Base-by-base conservation (phyloP, 2,113 vertebrate genomes). In the Onychostoma macrolepis region DNA sequence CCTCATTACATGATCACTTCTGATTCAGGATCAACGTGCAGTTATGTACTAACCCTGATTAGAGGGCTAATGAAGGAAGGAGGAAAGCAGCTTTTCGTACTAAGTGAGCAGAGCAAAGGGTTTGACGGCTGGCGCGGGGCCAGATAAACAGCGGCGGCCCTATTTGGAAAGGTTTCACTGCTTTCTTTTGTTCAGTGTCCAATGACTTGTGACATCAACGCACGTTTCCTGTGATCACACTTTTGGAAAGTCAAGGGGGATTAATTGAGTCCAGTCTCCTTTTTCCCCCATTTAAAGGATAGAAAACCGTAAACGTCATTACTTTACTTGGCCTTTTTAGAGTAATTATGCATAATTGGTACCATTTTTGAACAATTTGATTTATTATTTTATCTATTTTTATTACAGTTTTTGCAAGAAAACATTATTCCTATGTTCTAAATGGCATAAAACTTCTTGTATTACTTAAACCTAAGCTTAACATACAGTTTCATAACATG, bases 11-110 rank as follows among this genome's bases (percentile, higher is more conserved):
- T 69, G 83, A 86, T 88, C 84, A 88, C 74, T 88, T 77, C 75
- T 61, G 85, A 87, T 87, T 83, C 86, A 48, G 65, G 50, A 72
- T 84, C 79, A 85, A 85, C 77, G 71, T 61, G 65, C 19, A 43
- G 80, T 83, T 76, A 75, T 78, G 78, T 83, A 86, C 58, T 63
- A 83, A 80, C 63, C 61, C 82, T 89, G 89, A 90, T 85, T 87
- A 85, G 65, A 85, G 58, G 67, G 86, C 87, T 89, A 90, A 89
- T 90, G 86, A 86, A 88, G 79, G 38, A 45, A 85, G 53, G 56
- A 85, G 83, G 78, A 89, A 91, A 85, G 78, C 69, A 86, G 88
- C 85, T 83, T 90, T 85, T 79, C 67, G 45, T 77, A 88, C 83
- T 80, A 69, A 84, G 80, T 17, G 24, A 65, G 63, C 12, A 84